Evolutionary conservation across 2,888 invertebrate genomes (phyloP).

Genomic region (Hypena proboscidalis): DNA sequence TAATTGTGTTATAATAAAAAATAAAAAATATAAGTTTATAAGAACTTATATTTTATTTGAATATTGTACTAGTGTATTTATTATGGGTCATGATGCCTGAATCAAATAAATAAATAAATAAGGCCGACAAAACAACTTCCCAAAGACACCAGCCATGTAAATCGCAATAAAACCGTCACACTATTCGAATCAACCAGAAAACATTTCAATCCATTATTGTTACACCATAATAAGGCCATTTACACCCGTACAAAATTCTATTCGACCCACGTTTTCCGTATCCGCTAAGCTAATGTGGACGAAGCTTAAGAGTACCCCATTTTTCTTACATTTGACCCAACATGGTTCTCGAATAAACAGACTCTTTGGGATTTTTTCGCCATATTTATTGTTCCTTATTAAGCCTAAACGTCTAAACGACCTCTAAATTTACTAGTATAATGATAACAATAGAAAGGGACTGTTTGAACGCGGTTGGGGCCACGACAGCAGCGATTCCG

Average conservation of each 20-base stretch:
- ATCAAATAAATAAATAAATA: too few relatives aligned
- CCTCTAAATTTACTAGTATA: constrained; percentile 39
- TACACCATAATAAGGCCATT: constrained; percentile 10
- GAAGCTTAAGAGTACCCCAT: constrained; percentile 7
- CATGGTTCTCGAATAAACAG: constrained; percentile 20
- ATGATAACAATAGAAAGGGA: constrained; percentile 43
- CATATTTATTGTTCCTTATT: constrained; percentile 45
- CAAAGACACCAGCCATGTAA: too few relatives aligned
- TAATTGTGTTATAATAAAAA: too few relatives aligned
- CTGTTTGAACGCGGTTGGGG: constrained; percentile 27
- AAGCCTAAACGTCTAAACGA: constrained; percentile 38
- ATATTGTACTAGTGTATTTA: too few relatives aligned
- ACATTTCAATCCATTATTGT: constrained; percentile 17
- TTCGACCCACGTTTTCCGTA: constrained; percentile 5
- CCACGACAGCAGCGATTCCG: constrained; percentile 1
- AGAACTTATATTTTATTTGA: too few relatives aligned
- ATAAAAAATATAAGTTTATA: too few relatives aligned
- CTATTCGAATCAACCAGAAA: not conserved
- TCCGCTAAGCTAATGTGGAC: constrained; percentile 6
- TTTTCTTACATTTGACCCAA: constrained; percentile 6
- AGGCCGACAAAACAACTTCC: too few relatives aligned
- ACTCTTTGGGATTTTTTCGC: constrained; percentile 26
- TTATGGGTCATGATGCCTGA: too few relatives aligned
- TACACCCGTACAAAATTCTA: constrained; percentile 3
- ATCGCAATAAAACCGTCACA: too few relatives aligned